Percentiles rank a stretch among this genome's conserved stretches.
Evolutionary conservation across 1,140 invertebrate genomes (phyloP).

Genomic region (Panagrolaimus sp.): DNA sequence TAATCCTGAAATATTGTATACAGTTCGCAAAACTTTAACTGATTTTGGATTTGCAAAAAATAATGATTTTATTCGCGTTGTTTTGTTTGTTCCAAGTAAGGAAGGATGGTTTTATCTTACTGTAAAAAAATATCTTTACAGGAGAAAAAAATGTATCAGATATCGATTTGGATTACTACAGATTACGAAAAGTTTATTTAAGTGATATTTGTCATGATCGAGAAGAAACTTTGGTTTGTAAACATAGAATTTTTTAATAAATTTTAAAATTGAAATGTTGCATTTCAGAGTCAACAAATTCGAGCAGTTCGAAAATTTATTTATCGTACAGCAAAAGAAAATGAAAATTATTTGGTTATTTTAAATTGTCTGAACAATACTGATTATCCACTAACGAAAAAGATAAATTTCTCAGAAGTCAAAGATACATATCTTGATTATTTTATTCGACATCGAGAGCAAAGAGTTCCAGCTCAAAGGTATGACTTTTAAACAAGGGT

Average conservation of each 20-base stretch:
- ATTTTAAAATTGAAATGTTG: background rate
- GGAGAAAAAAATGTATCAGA: slow-evolving; percentile 36
- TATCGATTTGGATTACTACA: slow-evolving; percentile 49
- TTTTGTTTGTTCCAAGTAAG: slow-evolving; percentile 46
- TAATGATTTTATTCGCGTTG: slow-evolving; percentile 51
- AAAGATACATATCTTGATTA: slow-evolving; percentile 39
- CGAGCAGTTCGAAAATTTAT: slow-evolving; percentile 42
- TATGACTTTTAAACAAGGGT: background rate
- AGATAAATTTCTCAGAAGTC: slow-evolving; percentile 48
- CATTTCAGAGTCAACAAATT: slow-evolving; percentile 39
- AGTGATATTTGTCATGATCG: slow-evolving; percentile 42
- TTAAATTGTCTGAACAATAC: slow-evolving; percentile 46
- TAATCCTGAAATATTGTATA: slow-evolving; percentile 35
- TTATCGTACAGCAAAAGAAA: slow-evolving; percentile 43
- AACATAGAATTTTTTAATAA: background rate
- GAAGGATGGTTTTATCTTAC: slow-evolving; percentile 10
- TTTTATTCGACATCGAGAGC: slow-evolving; percentile 43
- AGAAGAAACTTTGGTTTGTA: slow-evolving; percentile 43
- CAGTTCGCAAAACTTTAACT: slow-evolving; percentile 45
- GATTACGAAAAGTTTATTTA: slow-evolving; percentile 36
- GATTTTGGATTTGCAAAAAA: slow-evolving; percentile 52
- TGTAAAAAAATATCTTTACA: slow-evolving; percentile 28
- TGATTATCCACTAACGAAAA: slow-evolving; percentile 37
- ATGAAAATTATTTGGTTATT: slow-evolving; percentile 48
- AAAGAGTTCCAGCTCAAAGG: slow-evolving; percentile 29